These are phyloP conservation scores for Anagyrus pseudococci DNA, from an alignment of 2,888 invertebrate species.

Conservation along the genomic window DNA sequence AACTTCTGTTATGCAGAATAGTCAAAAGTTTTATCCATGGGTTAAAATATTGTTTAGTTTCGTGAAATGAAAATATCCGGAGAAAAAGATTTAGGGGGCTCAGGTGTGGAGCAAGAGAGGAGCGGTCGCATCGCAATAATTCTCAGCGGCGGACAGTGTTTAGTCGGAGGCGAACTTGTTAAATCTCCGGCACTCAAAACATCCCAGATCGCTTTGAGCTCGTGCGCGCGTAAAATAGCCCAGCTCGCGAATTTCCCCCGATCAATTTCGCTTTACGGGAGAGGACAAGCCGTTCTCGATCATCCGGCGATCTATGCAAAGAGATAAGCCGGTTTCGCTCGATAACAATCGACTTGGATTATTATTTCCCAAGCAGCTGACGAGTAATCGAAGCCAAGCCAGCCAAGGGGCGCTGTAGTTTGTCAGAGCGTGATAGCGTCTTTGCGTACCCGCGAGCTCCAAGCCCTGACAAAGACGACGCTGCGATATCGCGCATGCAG, in stretches of 20 bases:
- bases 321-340: not conserved
- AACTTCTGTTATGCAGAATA: no score
- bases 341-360: conserved; percentile 19
- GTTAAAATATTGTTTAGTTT: no score
- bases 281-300: no score
- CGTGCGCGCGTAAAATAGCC: not conserved
- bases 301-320: no score
- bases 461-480: not conserved
- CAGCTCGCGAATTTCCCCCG: not conserved
- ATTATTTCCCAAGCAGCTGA: conserved; percentile 4
- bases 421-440: conserved; percentile 20
- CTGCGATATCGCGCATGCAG: conserved; percentile 31
- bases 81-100: not conserved
- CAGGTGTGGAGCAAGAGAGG: conserved; percentile 6
- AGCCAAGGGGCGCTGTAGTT: conserved; percentile 13
- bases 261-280: not conserved
- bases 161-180: not conserved
- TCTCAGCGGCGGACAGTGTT: not conserved
- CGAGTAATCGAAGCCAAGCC: not conserved
- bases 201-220: not conserved
- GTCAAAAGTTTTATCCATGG: no score
- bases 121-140: conserved; percentile 1
- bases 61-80: not conserved
- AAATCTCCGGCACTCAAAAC: not conserved
- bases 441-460: conserved; percentile 17